Conservation (phyloP, 2,888 invertebrate species). For the Perdita meconis region DNA sequence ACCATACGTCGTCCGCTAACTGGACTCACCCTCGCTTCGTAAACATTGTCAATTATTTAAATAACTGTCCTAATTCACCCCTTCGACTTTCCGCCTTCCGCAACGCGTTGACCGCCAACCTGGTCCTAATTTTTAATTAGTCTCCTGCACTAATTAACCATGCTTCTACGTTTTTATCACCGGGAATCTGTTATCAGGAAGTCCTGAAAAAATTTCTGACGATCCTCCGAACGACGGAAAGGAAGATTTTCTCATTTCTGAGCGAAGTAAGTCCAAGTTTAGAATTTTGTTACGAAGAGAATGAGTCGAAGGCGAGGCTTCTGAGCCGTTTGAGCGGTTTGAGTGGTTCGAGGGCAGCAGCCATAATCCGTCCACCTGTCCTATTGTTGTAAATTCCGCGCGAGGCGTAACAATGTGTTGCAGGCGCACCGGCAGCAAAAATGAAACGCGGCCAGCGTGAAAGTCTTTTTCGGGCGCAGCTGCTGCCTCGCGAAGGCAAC, state of each 20-base stretch:
- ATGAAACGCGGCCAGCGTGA: constrained; percentile 63
- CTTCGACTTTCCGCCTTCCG: constrained; percentile 58
- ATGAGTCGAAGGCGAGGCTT: neutral
- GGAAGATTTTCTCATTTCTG: too few species aligned
- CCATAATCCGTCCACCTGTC: constrained; percentile 64
- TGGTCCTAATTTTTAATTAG: too few species aligned
- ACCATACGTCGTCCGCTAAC: constrained; percentile 82
- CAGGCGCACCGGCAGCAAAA: constrained; percentile 39
- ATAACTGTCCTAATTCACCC: constrained; percentile 72
- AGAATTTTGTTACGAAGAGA: too few species aligned
- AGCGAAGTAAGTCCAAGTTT: neutral
- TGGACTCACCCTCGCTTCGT: constrained; percentile 76
- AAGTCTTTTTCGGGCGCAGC: constrained; percentile 66
- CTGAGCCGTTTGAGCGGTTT: constrained; percentile 6
- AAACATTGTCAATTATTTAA: constrained; percentile 84
- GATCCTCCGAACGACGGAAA: too few species aligned
- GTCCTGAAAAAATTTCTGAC: too few species aligned
- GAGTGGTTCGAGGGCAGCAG: constrained; percentile 4
- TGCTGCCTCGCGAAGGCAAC: constrained; percentile 35
- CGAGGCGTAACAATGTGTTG: constrained; percentile 57
- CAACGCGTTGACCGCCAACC: constrained; percentile 39
- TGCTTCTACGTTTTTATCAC: too few species aligned
- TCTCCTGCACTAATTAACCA: too few species aligned
- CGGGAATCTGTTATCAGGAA: too few species aligned
- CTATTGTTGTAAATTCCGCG: constrained; percentile 66